Base-by-base conservation (phyloP, 2,113 vertebrate genomes). In the Orthonyx spaldingii region DNA sequence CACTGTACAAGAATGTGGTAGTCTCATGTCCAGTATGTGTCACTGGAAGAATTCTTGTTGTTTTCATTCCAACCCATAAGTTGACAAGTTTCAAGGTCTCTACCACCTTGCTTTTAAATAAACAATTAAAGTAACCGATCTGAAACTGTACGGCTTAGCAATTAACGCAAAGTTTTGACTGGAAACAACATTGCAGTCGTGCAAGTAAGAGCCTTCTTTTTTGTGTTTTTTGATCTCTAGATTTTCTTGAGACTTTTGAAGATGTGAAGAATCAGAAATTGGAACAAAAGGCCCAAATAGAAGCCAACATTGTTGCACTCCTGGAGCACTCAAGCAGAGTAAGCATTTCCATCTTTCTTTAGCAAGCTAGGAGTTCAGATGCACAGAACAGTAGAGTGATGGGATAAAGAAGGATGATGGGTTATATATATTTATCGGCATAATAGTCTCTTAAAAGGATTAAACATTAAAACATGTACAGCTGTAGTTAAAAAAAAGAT, bases 291-390 rank as follows among this genome's bases (percentile, higher is more conserved):
- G 65, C 89, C 13, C 98, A 98, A 89, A 95, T 96, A 81, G 98
- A 99, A 97, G 97, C 98, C 95, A 98, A 70, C 95, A 98, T 99
- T 72, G 97, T 99, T 80, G 97, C 98, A 2, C 97, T 99, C 19
- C 95, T 99, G 91, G 99, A 99, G 64, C 98, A 98, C 33, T 98
- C 97, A 17, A 99, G 99, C 97, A 98, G 98, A 95, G 99, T 99
- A 91, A 98, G 97, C 17, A 16, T 89, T 64, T 94, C 18, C 39
- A 32, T 26, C 8, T 11, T 63, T 37, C 16, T 65, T 41, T 60
- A 18, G 28, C 46, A 66, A 76, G 30, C 20, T 37, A 71, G 16
- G 27, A 37, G 30, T 42, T 65, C 7, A n/a, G 71, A 57, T 20
- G 1, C 13, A 56, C 16, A 27, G 20, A 81, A 37, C 7, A 64